Evolutionary conservation across 2,113 vertebrate genomes (phyloP).

Genomic region (Tricholaema leucomelas): DNA sequence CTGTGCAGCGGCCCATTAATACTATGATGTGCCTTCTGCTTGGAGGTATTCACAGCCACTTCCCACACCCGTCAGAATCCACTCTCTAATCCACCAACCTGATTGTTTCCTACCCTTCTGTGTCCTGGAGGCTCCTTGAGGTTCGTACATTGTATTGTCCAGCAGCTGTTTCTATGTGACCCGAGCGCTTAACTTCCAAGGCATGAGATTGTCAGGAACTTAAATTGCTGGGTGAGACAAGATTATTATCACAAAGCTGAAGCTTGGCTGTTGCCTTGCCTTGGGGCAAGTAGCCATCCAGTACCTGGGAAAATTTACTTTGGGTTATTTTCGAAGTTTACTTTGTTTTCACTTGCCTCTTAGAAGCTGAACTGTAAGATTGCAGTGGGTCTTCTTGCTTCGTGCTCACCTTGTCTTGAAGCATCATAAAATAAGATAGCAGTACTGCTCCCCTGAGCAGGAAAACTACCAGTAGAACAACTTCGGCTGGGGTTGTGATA

Average conservation of each 20-base stretch:
- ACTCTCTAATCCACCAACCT: not conserved
- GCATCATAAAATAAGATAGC: not conserved
- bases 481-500: not conserved
- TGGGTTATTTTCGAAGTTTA: not conserved
- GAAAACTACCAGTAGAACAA: not conserved
- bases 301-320: not conserved
- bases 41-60: not conserved
- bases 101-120: not conserved
- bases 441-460: not conserved
- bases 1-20: not conserved
- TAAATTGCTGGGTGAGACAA: not conserved
- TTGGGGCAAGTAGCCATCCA: not conserved
- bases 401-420: not conserved
- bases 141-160: not conserved
- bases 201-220: not conserved
- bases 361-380: not conserved
- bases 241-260: not conserved
- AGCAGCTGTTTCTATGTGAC: not conserved
- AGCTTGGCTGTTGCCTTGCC: not conserved
- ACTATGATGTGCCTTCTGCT: rapidly evolving
- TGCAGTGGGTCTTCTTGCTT: not conserved
- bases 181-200: not conserved
- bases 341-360: not conserved
- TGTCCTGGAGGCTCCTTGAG: not conserved
- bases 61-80: not conserved